These are phyloP conservation scores for Tetramorium alpestre DNA, from an alignment of 1,140 invertebrate genomes.

Conservation along the genomic window DNA sequence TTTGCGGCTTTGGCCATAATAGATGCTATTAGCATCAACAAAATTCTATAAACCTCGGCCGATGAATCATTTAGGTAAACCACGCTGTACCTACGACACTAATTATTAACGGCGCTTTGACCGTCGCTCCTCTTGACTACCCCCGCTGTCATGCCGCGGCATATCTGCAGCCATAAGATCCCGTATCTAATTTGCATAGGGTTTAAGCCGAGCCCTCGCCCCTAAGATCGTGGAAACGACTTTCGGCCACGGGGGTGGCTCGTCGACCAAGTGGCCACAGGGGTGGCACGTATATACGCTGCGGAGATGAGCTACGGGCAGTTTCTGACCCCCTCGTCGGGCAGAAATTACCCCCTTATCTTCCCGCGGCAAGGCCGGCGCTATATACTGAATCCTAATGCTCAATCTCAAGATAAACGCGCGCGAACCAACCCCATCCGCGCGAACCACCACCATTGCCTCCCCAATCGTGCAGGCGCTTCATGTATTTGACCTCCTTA, in stretches of 20 bases:
- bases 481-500: conserved; percentile 54
- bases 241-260: conserved; percentile 70
- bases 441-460: not conserved
- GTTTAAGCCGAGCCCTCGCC: conserved; percentile 72
- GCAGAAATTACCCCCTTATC: conserved; percentile 84
- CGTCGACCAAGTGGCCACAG: conserved; percentile 68
- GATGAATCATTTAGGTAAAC: conserved; percentile 54
- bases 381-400: conserved; percentile 82
- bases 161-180: conserved; percentile 75
- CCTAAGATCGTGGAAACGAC: conserved; percentile 81
- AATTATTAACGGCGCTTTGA: conserved; percentile 69
- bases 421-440: conserved; percentile 61
- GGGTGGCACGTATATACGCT: conserved; percentile 70
- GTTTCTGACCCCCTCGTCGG: conserved; percentile 80
- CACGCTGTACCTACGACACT: conserved; percentile 20
- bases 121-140: conserved; percentile 42
- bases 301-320: conserved; percentile 83
- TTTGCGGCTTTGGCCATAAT: not conserved
- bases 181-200: conserved; percentile 80
- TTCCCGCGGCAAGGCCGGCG: conserved; percentile 78
- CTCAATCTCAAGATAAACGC: conserved; percentile 83
- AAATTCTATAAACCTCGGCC: conserved; percentile 29
- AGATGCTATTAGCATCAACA: not conserved
- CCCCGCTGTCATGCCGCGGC: conserved; percentile 61
- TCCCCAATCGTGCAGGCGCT: conserved; percentile 53